These are phyloP conservation scores for Muscina levida DNA, from an alignment of 2,888 invertebrate genomes.

Conservation along the genomic window DNA sequence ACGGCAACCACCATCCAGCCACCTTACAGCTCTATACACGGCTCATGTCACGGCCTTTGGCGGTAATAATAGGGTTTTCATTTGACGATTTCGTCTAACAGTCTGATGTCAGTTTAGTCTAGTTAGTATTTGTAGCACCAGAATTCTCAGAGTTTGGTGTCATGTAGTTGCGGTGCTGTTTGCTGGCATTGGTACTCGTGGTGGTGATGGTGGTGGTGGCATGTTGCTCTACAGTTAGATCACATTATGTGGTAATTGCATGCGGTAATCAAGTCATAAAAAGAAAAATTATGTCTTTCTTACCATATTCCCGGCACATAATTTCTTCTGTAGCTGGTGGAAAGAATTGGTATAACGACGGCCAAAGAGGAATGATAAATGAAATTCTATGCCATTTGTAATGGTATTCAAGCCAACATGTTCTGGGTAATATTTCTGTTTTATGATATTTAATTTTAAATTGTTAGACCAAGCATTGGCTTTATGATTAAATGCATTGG, in stretches of 20 bases:
- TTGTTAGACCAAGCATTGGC: slow-evolving; percentile 24
- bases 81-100: slow-evolving; percentile 30
- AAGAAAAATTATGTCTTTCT: slow-evolving; percentile 47
- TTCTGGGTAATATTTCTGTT: background rate
- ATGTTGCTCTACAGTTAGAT: slow-evolving; percentile 66
- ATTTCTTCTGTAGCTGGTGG: too few relatives aligned
- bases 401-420: too few relatives aligned
- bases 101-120: slow-evolving; percentile 44
- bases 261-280: slow-evolving; percentile 63
- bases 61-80: slow-evolving; percentile 55
- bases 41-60: background rate
- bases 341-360: slow-evolving; percentile 3
- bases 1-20: slow-evolving; percentile 7
- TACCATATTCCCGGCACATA: background rate
- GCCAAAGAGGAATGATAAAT: background rate
- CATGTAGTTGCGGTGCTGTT: slow-evolving; percentile 14
- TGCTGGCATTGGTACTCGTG: slow-evolving; percentile 37
- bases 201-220: slow-evolving; percentile 35
- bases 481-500: slow-evolving; percentile 46
- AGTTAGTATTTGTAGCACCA: slow-evolving; percentile 24
- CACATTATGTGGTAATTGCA: slow-evolving; percentile 66
- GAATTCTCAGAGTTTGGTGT: slow-evolving; percentile 46
- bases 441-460: slow-evolving; percentile 27
- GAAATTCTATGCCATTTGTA: slow-evolving; percentile 17
- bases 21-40: too few relatives aligned